Evolutionary conservation across 1,140 invertebrate genomes (phyloP), one percentile per base, ranked within the genome.

Genomic region (Drosophila funebris): DNA sequence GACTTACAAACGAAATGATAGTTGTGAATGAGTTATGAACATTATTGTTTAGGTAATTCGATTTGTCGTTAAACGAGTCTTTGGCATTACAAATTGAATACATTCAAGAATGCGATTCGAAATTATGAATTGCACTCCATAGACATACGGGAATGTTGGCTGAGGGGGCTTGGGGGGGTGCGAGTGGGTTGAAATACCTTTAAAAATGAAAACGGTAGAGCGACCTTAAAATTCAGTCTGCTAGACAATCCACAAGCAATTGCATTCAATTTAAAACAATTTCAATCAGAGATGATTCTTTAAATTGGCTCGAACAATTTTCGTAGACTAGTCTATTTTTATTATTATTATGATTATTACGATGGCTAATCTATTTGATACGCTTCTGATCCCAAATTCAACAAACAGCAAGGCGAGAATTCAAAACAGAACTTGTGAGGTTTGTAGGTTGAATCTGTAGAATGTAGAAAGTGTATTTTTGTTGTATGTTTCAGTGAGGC

Each of bases 11-110:
- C 8, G 4, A 41, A 41, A 16, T 36, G 5, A 27, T 13, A 29
- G 14, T 62, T 53, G 41, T 63, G 60, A 63, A 63, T 63, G 60
- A 31, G 20, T 48, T 48, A 48, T 48, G 11, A 41, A 18, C 43
- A n/a, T 63, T 41, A 52, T 63, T 16, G 13, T 50, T 62, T 50
- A n/a, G 9, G 46, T 63, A 52, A 41, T 53, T 52, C 36, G 60
- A 63, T 63, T 63, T 16, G 14, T 29, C 22, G 22, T 44, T 48
- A 18, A 41, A 16, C 37, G 14, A 18, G 4, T 41, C 37, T 7
- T 41, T n/a, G n/a, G n/a, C n/a, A n/a, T n/a, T n/a, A n/a, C n/a
- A n/a, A n/a, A n/a, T n/a, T 41, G 44, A 48, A 48, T 37, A 18
- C 58, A n/a, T 4, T 20, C 5, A 13, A 6, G 27, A 61, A 36